These are phyloP conservation scores for Gallinago jamesoni DNA, from an alignment of 2,113 vertebrate genomes.

Conservation along the genomic window DNA sequence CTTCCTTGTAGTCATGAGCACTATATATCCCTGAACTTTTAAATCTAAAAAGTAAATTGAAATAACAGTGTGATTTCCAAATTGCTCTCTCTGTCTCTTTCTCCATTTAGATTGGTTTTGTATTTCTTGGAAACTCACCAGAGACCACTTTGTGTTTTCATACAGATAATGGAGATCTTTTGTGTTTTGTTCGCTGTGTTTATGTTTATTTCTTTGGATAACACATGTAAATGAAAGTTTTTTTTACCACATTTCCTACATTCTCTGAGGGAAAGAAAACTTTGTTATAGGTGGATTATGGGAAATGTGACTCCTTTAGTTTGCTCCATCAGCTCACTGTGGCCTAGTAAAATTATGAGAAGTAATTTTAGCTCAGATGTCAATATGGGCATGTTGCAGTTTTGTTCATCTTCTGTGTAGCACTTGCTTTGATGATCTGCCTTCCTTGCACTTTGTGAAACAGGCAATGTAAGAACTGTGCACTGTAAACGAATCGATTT, in stretches of 20 bases:
- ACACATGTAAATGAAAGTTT: not conserved
- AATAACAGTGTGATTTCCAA: not conserved
- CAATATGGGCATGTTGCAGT: not conserved
- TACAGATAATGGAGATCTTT: not conserved
- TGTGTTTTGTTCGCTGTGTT: not conserved
- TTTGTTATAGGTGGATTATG: not conserved
- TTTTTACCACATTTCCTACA: not conserved
- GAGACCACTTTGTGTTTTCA: not conserved
- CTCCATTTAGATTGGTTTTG: not conserved
- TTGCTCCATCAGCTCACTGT: not conserved
- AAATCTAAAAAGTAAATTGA: not conserved
- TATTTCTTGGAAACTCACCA: not conserved
- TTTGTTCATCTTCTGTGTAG: not conserved
- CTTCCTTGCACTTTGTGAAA: not conserved
- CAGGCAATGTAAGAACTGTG: rapidly evolving
- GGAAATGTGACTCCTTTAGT: not conserved
- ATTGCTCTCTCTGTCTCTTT: not conserved
- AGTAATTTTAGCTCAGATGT: not conserved
- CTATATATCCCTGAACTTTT: not conserved
- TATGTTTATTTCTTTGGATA: not conserved
- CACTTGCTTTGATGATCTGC: not conserved
- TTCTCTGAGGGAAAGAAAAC: not conserved
- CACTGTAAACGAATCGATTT: not conserved
- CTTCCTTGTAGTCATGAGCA: not conserved
- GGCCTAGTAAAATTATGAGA: not conserved